Conservation (phyloP, 1,140 invertebrate species). For the Colletes gigas region DNA sequence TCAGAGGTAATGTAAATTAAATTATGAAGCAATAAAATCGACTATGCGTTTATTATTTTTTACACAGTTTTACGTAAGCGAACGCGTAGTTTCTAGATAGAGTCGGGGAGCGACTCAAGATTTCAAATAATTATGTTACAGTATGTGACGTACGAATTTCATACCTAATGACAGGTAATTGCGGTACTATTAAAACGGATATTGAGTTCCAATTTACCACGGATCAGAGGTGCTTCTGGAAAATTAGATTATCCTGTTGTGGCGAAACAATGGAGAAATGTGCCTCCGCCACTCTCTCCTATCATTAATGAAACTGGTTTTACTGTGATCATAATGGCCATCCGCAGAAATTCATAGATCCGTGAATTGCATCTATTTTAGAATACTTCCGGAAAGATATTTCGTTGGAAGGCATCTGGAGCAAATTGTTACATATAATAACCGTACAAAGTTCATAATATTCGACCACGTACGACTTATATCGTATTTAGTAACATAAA, state of each 20-base stretch:
- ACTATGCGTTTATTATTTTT: too few species aligned
- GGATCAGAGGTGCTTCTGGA: conserved; percentile 11
- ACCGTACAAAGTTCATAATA: too few species aligned
- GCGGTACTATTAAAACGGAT: neutral
- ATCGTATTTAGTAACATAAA: too few species aligned
- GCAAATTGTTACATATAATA: neutral
- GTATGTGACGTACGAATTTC: neutral
- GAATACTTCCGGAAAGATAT: conserved; percentile 7
- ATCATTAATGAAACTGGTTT: conserved; percentile 29
- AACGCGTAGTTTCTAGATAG: too few species aligned
- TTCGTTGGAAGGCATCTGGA: neutral
- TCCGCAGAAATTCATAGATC: neutral
- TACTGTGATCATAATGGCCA: conserved; percentile 20
- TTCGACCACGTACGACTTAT: too few species aligned
- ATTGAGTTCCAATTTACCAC: conserved; percentile 7
- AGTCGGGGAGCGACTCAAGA: neutral
- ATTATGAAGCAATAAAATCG: too few species aligned
- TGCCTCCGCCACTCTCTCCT: conserved; percentile 19
- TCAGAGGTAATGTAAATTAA: too few species aligned
- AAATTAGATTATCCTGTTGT: conserved; percentile 9
- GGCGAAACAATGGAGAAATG: conserved; percentile 28
- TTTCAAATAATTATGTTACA: neutral
- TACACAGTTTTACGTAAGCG: too few species aligned
- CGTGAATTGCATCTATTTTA: neutral
- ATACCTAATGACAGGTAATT: neutral